Evolutionary conservation across 2,888 invertebrate genomes (phyloP).

Genomic region (Congeria kusceri): DNA sequence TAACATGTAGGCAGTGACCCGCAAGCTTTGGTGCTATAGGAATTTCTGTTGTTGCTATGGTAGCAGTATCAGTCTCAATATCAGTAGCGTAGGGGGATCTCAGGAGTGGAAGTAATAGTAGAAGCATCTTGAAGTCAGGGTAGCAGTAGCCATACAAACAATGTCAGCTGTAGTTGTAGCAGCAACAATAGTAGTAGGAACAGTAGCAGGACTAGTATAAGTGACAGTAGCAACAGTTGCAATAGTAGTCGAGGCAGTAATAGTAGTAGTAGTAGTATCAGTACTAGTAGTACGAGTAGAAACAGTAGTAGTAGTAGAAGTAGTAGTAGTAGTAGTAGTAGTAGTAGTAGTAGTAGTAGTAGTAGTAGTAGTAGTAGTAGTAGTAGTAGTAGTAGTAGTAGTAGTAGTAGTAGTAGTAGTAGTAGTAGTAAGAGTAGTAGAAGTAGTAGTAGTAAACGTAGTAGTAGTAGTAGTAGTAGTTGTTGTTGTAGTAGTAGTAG

Average conservation of each 20-base stretch:
- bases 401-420: conserved; percentile 8
- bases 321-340: conserved; percentile 10
- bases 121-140: neutral
- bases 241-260: conserved; percentile 14
- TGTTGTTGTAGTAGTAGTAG: too few relatives aligned
- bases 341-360: conserved; percentile 8
- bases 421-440: neutral
- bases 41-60: too few relatives aligned
- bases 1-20: too few relatives aligned
- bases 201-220: conserved; percentile 14
- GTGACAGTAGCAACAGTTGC: conserved; percentile 12
- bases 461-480: neutral
- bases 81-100: too few relatives aligned
- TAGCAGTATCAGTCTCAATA: too few relatives aligned
- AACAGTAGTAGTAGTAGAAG: conserved; percentile 1
- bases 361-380: conserved; percentile 8
- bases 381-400: conserved; percentile 5
- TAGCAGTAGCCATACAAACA: conserved; percentile 7
- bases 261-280: conserved; percentile 6
- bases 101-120: conserved; percentile 8
- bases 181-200: neutral
- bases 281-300: neutral
- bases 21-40: too few relatives aligned
- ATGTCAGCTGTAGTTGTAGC: neutral
- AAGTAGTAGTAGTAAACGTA: too few relatives aligned